Conservation (phyloP, 2,797 vertebrate genomes). For the Phoebastria nigripes region DNA sequence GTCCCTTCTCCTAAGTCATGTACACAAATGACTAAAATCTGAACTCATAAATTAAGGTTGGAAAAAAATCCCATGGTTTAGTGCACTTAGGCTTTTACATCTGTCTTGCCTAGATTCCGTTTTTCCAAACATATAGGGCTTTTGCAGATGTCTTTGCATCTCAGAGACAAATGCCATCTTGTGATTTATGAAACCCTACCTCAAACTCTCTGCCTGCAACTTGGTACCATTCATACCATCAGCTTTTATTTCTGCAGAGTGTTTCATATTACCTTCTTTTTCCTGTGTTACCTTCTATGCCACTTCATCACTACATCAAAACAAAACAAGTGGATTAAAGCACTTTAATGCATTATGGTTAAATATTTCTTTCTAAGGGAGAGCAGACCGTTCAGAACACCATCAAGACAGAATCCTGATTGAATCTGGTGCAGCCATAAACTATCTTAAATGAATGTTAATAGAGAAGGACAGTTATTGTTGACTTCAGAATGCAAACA, state of each 20-base stretch:
- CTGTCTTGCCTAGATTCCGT: not conserved
- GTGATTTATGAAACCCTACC: not conserved
- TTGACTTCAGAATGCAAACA: slow-evolving; percentile 74
- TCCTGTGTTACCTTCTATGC: not conserved
- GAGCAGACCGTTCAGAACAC: slow-evolving; percentile 37
- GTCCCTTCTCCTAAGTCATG: slow-evolving; percentile 3
- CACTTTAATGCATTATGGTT: slow-evolving; percentile 25
- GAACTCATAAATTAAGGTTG: not conserved
- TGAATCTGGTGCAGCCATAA: slow-evolving; percentile 64
- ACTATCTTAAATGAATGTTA: slow-evolving; percentile 68
- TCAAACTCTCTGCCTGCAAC: not conserved
- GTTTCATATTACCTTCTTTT: not conserved
- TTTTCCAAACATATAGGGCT: not conserved
- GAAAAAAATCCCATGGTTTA: not conserved
- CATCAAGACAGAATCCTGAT: slow-evolving; percentile 26
- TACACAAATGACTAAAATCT: not conserved
- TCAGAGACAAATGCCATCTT: not conserved
- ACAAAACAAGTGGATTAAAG: slow-evolving; percentile 58
- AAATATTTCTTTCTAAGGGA: slow-evolving; percentile 60
- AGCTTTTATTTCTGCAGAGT: slow-evolving; percentile 1
- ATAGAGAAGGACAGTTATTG: slow-evolving; percentile 65
- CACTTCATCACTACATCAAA: slow-evolving; percentile 22
- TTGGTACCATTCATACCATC: not conserved
- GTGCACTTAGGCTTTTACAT: slow-evolving; percentile 5
- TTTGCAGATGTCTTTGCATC: not conserved